These are phyloP conservation scores for Drosophila meridionalis DNA, from an alignment of 2,888 invertebrate genomes.

Conservation along the genomic window DNA sequence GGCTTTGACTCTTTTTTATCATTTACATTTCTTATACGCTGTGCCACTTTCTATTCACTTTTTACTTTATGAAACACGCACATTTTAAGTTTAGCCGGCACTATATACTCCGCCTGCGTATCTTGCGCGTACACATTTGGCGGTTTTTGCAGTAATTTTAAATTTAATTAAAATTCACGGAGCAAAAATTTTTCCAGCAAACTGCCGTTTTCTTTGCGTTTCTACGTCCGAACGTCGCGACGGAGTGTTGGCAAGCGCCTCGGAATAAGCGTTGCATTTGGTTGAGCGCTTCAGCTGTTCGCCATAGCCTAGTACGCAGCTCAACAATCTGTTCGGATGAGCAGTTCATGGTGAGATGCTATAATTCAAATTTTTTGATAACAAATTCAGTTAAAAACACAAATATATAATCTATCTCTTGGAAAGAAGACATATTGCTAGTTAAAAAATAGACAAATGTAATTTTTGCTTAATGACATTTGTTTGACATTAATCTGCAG, in stretches of 20 bases:
- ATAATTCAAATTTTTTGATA: too few relatives aligned
- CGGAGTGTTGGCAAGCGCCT: slow-evolving; percentile 50
- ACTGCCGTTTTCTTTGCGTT: slow-evolving; percentile 60
- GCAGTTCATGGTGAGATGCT: too few relatives aligned
- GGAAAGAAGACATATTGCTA: not conserved
- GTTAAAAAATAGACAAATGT: not conserved
- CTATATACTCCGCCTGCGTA: slow-evolving; percentile 27
- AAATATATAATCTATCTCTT: not conserved
- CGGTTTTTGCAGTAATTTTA: slow-evolving; percentile 49
- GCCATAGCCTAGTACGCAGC: slow-evolving; percentile 18
- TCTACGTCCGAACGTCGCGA: slow-evolving; percentile 59
- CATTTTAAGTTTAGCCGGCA: slow-evolving; percentile 44
- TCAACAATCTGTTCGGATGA: not conserved
- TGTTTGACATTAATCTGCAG: not conserved
- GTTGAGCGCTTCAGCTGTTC: slow-evolving; percentile 47
- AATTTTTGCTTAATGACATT: not conserved
- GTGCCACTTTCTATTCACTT: slow-evolving; percentile 67
- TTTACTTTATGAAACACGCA: slow-evolving; percentile 33
- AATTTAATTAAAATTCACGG: slow-evolving; percentile 57
- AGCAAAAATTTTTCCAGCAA: slow-evolving; percentile 53
- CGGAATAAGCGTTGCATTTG: slow-evolving; percentile 49
- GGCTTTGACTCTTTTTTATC: slow-evolving; percentile 63
- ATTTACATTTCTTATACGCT: slow-evolving; percentile 62
- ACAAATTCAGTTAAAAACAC: not conserved
- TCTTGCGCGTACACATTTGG: slow-evolving; percentile 48